A percentile compares a stretch with the other conserved stretches of the same genome.
phyloP scores from a whole-genome alignment of 2,113 vertebrate genomes.

The Psittacula cyanocephala region DNA sequence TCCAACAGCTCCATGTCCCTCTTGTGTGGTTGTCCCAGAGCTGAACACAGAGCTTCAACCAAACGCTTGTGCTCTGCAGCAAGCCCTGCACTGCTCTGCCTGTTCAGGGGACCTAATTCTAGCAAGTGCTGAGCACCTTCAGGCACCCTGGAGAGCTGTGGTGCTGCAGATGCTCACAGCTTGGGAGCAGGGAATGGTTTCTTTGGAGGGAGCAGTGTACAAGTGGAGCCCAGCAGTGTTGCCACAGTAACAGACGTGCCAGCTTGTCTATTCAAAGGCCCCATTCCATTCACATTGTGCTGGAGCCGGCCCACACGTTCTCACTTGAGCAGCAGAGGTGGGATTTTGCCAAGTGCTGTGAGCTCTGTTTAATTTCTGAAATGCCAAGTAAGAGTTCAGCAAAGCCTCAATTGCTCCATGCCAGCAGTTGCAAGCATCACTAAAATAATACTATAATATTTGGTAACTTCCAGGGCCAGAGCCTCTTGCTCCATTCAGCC shows the following conservation, averaged over 20 bases:
- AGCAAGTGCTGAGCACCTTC: not conserved
- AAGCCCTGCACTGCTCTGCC: not conserved
- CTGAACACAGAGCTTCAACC: not conserved
- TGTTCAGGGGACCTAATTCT: not conserved
- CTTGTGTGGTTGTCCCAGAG: not conserved
- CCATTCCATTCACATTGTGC: not conserved
- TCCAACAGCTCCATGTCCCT: not conserved
- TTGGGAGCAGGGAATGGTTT: not conserved
- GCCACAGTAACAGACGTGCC: constrained; percentile 59
- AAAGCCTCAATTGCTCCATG: not conserved
- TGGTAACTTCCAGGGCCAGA: not conserved
- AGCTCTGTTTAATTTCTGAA: constrained; percentile 6
- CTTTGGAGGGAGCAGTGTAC: not conserved
- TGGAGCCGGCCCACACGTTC: constrained; percentile 47
- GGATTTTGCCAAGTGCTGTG: not conserved
- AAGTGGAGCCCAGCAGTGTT: constrained; percentile 39
- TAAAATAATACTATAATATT: not conserved
- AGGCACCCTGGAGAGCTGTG: accelerated
- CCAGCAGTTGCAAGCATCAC: not conserved
- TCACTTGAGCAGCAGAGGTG: not conserved
- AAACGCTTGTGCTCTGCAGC: not conserved
- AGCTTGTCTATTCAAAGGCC: constrained; percentile 52
- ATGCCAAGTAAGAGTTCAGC: not conserved
- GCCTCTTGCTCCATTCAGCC: not conserved
- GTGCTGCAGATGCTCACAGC: not conserved